Conservation (phyloP, 30 jellyfish, hydroid and myxozoan species). For the Cassiopea xamachana region DNA sequence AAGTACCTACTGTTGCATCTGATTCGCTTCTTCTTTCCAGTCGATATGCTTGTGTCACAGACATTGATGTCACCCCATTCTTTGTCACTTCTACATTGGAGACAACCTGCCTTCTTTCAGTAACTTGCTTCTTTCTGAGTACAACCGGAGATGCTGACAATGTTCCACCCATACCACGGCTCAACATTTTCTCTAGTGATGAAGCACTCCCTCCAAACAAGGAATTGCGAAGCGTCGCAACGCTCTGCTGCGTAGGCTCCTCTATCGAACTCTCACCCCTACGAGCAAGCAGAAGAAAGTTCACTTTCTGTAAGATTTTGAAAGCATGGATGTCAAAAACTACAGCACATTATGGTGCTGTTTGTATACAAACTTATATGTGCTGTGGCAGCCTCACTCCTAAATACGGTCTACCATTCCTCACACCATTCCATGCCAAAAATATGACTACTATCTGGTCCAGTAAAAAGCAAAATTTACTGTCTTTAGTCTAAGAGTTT, state of each 20-base stretch:
- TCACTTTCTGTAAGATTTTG: not conserved
- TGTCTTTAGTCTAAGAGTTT: no score
- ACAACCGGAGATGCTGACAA: constrained; percentile 30
- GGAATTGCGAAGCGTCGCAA: constrained; percentile 49
- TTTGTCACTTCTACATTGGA: constrained; percentile 39
- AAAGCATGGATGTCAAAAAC: not conserved
- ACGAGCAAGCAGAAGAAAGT: not conserved
- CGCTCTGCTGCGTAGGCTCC: constrained; percentile 29
- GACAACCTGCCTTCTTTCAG: constrained; percentile 62
- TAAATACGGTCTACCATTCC: no score
- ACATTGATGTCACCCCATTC: constrained; percentile 33
- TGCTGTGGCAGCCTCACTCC: no score
- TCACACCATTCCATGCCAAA: no score
- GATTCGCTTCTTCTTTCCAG: constrained; percentile 63
- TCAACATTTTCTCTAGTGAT: constrained; percentile 23
- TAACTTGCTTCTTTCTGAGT: constrained; percentile 35
- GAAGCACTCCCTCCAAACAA: constrained; percentile 40
- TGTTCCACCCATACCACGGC: constrained; percentile 67
- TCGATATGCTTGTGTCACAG: constrained; percentile 32
- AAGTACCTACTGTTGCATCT: constrained; percentile 38
- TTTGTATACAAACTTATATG: no score
- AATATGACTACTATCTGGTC: no score
- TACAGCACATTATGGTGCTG: no score
- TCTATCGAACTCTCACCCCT: constrained; percentile 23
- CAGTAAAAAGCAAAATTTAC: no score